Percentiles rank a stretch among this genome's conserved stretches.
phyloP scores from a whole-genome alignment of 1,140 invertebrate genomes.

The Aphaenogaster rudis region DNA sequence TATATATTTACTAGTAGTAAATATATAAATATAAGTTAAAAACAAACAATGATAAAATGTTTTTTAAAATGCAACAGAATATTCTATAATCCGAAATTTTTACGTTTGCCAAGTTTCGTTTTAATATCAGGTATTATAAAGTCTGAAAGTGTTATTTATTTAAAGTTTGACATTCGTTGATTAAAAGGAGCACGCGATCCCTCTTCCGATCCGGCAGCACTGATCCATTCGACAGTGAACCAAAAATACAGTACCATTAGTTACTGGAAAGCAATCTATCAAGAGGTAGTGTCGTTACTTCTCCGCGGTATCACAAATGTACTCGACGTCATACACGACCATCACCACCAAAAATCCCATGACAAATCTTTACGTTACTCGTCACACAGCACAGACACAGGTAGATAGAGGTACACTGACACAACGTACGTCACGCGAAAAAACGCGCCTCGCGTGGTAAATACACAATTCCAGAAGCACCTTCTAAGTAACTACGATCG shows the following conservation, averaged over 20 bases:
- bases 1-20: no score
- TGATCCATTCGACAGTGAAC: constrained; percentile 64
- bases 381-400: constrained; percentile 73
- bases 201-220: constrained; percentile 33
- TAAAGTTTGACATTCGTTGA: not conserved
- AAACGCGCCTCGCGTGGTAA: constrained; percentile 8
- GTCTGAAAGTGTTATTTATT: not conserved
- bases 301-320: constrained; percentile 69
- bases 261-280: constrained; percentile 74
- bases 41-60: not conserved
- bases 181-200: not conserved
- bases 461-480: constrained; percentile 49
- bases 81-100: not conserved
- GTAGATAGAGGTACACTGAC: constrained; percentile 62
- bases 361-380: constrained; percentile 66
- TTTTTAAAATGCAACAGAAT: not conserved
- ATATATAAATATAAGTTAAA: not conserved
- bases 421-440: constrained; percentile 43
- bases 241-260: constrained; percentile 71
- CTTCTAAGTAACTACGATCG: constrained; percentile 32
- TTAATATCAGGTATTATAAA: not conserved
- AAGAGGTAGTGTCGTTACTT: constrained; percentile 68
- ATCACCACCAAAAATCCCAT: constrained; percentile 85
- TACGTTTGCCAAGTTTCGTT: not conserved
- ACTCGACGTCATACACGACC: constrained; percentile 83